Evolutionary conservation across 2,888 invertebrate species (phyloP).

Genomic region (Megaustenia siamemsis): DNA sequence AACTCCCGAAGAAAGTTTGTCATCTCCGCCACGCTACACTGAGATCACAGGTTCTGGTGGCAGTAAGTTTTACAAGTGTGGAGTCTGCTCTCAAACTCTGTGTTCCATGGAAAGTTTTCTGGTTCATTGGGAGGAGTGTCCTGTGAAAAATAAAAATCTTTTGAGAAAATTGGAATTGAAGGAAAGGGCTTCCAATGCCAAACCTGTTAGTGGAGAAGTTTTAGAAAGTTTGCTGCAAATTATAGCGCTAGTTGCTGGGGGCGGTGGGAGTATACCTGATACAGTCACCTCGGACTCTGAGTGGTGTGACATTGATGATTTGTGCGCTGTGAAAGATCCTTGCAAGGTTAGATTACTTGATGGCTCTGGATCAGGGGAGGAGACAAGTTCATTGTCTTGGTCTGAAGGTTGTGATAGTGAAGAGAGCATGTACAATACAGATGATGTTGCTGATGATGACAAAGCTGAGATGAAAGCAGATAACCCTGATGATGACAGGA

Average conservation of each 20-base stretch:
- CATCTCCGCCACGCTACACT: slow-evolving; percentile 50
- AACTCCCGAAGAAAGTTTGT: background rate
- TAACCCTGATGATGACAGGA: background rate
- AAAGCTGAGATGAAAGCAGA: background rate
- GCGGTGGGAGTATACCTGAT: slow-evolving; percentile 11
- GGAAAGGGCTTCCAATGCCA: background rate
- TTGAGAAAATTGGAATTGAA: background rate
- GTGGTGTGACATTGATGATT: background rate
- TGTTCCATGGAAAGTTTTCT: slow-evolving; percentile 56
- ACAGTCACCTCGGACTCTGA: slow-evolving; percentile 1
- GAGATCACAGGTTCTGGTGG: slow-evolving; percentile 59
- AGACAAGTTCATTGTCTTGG: background rate
- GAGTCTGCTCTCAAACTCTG: slow-evolving; percentile 57
- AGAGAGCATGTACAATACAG: background rate
- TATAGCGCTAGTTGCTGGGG: slow-evolving; percentile 42
- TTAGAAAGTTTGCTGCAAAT: slow-evolving; percentile 37
- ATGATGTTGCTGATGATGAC: background rate
- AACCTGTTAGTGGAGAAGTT: slow-evolving; percentile 19
- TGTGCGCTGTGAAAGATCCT: background rate
- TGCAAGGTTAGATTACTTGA: background rate
- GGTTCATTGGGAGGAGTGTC: slow-evolving; percentile 58
- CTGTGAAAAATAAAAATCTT: slow-evolving; percentile 24
- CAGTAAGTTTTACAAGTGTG: slow-evolving; percentile 57
- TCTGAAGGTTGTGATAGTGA: background rate
- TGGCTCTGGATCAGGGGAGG: background rate